phyloP scores from a whole-genome alignment of 2,113 vertebrate species.

The Clarias batrachus region DNA sequence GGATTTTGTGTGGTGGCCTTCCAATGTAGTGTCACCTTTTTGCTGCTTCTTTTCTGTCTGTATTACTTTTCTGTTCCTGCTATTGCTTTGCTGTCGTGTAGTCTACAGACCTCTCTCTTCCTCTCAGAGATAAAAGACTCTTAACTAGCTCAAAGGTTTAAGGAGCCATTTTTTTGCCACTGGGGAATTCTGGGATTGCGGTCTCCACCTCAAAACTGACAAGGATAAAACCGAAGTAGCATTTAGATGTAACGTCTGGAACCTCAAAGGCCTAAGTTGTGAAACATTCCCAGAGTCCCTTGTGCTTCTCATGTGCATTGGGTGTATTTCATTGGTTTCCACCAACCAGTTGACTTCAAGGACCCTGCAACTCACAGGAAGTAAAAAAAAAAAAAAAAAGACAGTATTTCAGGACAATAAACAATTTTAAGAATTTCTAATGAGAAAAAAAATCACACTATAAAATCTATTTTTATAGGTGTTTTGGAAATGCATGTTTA shows the following conservation, averaged over 20 bases:
- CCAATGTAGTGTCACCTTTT: slow-evolving; percentile 88
- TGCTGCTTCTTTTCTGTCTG: slow-evolving; percentile 92
- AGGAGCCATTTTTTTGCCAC: slow-evolving; percentile 93
- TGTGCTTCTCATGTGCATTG: slow-evolving; percentile 92
- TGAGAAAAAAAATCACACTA: slow-evolving; percentile 80
- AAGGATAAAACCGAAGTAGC: slow-evolving; percentile 72
- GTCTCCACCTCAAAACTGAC: slow-evolving; percentile 76
- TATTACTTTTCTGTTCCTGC: slow-evolving; percentile 79
- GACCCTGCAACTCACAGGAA: slow-evolving; percentile 69
- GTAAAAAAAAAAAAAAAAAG: slow-evolving; percentile 59
- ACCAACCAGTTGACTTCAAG: slow-evolving; percentile 75
- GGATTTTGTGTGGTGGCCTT: slow-evolving; percentile 99
- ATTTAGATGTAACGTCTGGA: slow-evolving; percentile 80
- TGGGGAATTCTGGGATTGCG: slow-evolving; percentile 89
- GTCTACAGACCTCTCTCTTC: slow-evolving; percentile 82
- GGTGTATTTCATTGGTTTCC: slow-evolving; percentile 99
- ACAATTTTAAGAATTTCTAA: slow-evolving; percentile 78
- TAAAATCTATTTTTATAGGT: slow-evolving; percentile 84
- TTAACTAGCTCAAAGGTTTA: slow-evolving; percentile 99
- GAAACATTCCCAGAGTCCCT: slow-evolving; percentile 95
- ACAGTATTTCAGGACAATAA: slow-evolving; percentile 74
- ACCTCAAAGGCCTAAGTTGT: slow-evolving; percentile 83
- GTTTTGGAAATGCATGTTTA: slow-evolving; percentile 82
- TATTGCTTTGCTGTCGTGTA: slow-evolving; percentile 98
- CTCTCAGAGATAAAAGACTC: slow-evolving; percentile 98